Evolutionary conservation across 2,797 vertebrate species (phyloP), one percentile per base, ranked within the genome.

Genomic region (Sebastes hubbsi): DNA sequence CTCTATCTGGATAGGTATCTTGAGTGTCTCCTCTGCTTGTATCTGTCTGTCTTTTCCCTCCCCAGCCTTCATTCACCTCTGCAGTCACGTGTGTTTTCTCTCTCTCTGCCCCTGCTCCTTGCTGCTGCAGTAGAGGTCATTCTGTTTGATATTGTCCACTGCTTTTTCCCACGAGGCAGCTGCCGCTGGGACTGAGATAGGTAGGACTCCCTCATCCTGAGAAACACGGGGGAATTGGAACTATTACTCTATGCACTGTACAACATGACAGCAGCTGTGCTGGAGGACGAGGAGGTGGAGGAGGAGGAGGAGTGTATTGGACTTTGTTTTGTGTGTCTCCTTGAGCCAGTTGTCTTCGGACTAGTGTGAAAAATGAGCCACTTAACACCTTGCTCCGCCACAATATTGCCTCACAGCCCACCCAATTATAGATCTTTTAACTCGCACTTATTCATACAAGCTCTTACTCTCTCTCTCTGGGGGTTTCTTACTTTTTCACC

Each of bases 121-220:
- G 18, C 18, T 49, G 36, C 81, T 85, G 88, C 86, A 72, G 78
- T 75, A 87, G 90, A 90, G 92, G 91, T 92, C 89, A 87, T 89
- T 87, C 36, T 82, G 83, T 74, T 87, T 89, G 80, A 87, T 91
- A 75, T 77, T 78, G 73, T 78, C 67, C 72, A 14, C 61, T 73
- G 67, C 59, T 49, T 79, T 85, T 78, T 81, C 79, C 78, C 81
- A 72, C 72, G 77, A 82, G 89, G 68, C 49, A 22, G 55, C 46
- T 34, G 65, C 46, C 75, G 46, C 71, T 34, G 65, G 73, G 56
- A 74, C 56, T 59, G 25, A 75, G 72, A 85, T 83, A 69, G 81
- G 73, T 71, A 58, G 72, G 69, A 81, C 77, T 73, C 78, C 72
- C 34, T 84, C 46, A 62, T 56, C 52, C 55, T 69, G 29, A 61